Evolutionary conservation across 2,888 invertebrate genomes (phyloP), one percentile per base, ranked within the genome.

Genomic region (Lasioglossum calceatum): DNA sequence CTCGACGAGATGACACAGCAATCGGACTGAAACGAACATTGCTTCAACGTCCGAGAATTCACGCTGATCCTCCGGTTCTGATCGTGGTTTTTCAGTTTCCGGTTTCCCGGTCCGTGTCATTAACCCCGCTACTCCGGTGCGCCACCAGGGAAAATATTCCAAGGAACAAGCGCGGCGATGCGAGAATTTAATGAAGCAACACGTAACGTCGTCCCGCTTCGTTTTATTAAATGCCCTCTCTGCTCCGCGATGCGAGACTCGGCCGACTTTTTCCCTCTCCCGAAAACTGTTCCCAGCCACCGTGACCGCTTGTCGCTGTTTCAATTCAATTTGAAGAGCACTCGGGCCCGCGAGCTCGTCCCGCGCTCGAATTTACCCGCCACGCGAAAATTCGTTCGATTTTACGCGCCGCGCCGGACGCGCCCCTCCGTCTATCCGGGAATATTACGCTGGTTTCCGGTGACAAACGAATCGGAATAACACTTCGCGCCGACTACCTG

Each of bases 121-220:
- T 70, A 23, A 10, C 23, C 10, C 23, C 1, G 32, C 27, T 0
- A 14, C 42, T 58, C 42, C 14, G 27, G 1, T 23, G 12, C 19
- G 50, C 54, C 54, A 10, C 54, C 54, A 8, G 23, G 23, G 23
- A 23, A 64, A 74, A 79, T 73, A 74, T 79, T 36, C 47, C 16
- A 70, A 71, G 70, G 27, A 47, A 42, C 7, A 42, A 16, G 16
- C 61, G 32, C 32, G 39, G 23, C 27, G 32, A 76, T 19, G 32
- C 44, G 67, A 36, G 32, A 61, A 75, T 80, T 83, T 80, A 83
- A 83, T 75, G 61, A 81, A 72, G 75, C 50, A 61, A 73, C 72
- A 67, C 61, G 42, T 75, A 64, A 81, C 72, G 54, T 12, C 39
- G 36, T 19, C 1, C 75, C 16, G 16, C 61, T 76, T 81, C 76